Conservation (phyloP, 2,888 invertebrate species). For the Agriotes lineatus region DNA sequence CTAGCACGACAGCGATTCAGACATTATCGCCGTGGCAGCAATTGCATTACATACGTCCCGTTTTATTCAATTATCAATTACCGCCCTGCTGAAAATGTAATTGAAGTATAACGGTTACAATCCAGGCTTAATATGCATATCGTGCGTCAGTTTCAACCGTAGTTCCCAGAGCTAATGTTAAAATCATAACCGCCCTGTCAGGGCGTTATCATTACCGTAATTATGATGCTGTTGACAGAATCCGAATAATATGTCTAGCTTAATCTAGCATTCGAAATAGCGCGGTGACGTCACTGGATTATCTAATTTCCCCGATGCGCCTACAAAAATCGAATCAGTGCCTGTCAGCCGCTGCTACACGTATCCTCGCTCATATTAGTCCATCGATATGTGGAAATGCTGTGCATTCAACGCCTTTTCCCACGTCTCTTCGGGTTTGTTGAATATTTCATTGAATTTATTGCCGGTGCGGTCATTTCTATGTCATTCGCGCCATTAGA, state of each 20-base stretch:
- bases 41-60: not conserved
- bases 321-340: conserved; percentile 26
- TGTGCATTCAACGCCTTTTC: not conserved
- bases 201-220: conserved; percentile 17
- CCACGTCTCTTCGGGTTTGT: not conserved
- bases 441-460: not conserved
- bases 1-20: no score
- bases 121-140: conserved; percentile 15
- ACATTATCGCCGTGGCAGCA: no score
- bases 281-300: conserved; percentile 13
- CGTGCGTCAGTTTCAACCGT: not conserved
- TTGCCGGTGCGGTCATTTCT: no score
- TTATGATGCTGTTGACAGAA: conserved; percentile 20
- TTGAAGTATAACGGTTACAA: not conserved
- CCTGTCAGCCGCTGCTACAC: conserved; percentile 4
- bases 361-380: not conserved
- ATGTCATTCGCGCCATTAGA: no score
- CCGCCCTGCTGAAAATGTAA: conserved; percentile 8
- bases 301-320: conserved; percentile 20
- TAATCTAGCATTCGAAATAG: conserved; percentile 17
- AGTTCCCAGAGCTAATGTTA: conserved; percentile 7
- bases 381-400: not conserved
- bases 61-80: not conserved
- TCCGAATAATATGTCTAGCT: conserved; percentile 9
- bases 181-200: conserved; percentile 15